Base-by-base conservation (phyloP, 2,113 vertebrate species). In the Nothoprocta pentlandii region DNA sequence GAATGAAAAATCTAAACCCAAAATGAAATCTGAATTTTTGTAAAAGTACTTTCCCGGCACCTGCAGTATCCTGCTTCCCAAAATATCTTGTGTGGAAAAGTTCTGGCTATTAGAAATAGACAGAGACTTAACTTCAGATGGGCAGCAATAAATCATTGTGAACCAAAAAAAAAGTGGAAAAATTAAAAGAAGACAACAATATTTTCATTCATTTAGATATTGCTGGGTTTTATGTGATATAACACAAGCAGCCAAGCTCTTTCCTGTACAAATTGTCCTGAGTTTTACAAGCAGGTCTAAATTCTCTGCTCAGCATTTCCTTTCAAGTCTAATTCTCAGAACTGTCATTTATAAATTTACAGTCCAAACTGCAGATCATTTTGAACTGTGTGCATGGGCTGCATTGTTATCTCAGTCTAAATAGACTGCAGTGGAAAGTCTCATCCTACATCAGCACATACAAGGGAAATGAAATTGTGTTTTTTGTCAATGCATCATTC, bases 341-440 rank as follows among this genome's bases (percentile, higher is more conserved):
- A 42, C 51, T 91, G 87, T 85, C 81, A 90, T 81, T 96, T 97
- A 79, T 85, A 95, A 90, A 95, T 96, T 87, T 95, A 83, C 39
- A 69, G 74, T 62, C 41, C 44, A 76, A 93, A 92, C 34, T 74
- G 58, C 36, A 90, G 56, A 91, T 92, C 12, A 75, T 91, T 93
- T 89, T 89, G 63, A 87, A 59, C 79, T 87, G 32, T 92, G 68
- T 79, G 30, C 59, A 53, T 73, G 85, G 51, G 36, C 44, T 64
- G 46, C 51, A 46, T 83, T 94, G 42, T 74, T 91, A 91, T 70
- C 86, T 92, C 28, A 41, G 70, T 80, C 42, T 89, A 83, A 96
- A 90, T 58, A 87, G 86, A 47, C 53, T 85, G 64, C 41, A 94
- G 95, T 89, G 47, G 71, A 93, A 94, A 92, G 71, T 79, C 13